Evolutionary conservation across 2,113 vertebrate genomes (phyloP).

Genomic region (Phaethornis superciliosus): DNA sequence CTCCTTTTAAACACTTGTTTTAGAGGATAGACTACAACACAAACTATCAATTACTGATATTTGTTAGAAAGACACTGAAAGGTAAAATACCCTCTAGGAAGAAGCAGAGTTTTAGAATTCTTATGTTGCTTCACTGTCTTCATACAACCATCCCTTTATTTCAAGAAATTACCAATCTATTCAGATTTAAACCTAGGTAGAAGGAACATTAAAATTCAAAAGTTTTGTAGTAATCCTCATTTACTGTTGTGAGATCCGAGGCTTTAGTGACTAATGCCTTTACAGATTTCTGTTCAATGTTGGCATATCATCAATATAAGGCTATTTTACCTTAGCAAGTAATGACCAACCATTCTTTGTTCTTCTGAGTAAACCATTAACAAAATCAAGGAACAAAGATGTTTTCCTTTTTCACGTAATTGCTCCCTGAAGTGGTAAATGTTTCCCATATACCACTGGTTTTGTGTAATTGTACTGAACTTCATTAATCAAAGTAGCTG

Average conservation of each 20-base stretch:
- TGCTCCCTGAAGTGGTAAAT: neutral
- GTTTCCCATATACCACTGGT: neutral
- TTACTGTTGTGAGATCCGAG: neutral
- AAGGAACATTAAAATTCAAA: neutral
- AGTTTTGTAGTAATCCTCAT: neutral
- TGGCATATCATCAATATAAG: neutral
- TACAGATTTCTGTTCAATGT: neutral
- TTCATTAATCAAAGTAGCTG: neutral
- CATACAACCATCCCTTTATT: neutral
- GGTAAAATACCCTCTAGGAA: neutral
- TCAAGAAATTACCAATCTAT: neutral
- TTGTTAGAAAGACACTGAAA: neutral
- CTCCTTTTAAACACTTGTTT: neutral
- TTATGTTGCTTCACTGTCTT: neutral
- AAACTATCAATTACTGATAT: neutral
- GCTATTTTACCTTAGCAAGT: neutral
- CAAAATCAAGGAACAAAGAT: neutral
- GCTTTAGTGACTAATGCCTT: neutral
- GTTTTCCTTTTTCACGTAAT: neutral
- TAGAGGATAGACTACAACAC: neutral
- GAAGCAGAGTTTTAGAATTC: neutral
- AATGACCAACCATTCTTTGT: neutral
- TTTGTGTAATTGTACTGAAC: neutral
- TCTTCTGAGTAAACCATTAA: slow-evolving; percentile 6
- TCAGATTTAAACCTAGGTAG: neutral